phyloP scores from a whole-genome alignment of 92 coral and sea anemone species.

The Porites divaricata region DNA sequence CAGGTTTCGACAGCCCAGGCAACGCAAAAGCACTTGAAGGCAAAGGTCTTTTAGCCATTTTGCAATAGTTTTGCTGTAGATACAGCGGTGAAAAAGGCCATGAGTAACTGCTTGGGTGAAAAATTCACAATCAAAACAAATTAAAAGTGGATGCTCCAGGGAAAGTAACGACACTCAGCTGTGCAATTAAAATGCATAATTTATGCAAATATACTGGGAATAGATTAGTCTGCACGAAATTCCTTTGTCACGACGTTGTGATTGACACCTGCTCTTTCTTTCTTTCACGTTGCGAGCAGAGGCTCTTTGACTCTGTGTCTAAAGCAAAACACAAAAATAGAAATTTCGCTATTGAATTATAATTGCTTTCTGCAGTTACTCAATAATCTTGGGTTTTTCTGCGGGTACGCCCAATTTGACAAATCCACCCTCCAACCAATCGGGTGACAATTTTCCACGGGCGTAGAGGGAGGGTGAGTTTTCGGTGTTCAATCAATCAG shows the following conservation, averaged over 20 bases:
- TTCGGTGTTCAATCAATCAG: no score
- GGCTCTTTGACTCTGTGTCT: no score
- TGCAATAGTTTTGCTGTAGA: neutral
- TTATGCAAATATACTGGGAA: constrained; percentile 20
- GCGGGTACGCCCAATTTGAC: no score
- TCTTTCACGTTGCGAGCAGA: no score
- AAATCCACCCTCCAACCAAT: no score
- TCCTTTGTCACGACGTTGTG: constrained; percentile 35
- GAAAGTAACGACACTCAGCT: constrained; percentile 32
- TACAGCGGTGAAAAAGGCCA: constrained; percentile 14
- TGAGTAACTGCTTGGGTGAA: neutral
- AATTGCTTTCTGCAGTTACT: no score
- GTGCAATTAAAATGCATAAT: neutral
- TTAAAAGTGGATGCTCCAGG: neutral
- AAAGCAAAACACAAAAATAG: no score
- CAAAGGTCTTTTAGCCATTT: constrained; percentile 60
- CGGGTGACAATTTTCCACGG: no score
- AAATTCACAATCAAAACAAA: neutral
- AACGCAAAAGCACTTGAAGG: constrained; percentile 73
- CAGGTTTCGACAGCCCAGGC: constrained; percentile 68
- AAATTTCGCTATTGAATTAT: no score
- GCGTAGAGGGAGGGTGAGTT: no score
- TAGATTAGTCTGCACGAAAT: neutral
- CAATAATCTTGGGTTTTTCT: no score
- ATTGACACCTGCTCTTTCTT: constrained; percentile 1